phyloP scores from a whole-genome alignment of 2,113 vertebrate species.

The Hippotragus niger region DNA sequence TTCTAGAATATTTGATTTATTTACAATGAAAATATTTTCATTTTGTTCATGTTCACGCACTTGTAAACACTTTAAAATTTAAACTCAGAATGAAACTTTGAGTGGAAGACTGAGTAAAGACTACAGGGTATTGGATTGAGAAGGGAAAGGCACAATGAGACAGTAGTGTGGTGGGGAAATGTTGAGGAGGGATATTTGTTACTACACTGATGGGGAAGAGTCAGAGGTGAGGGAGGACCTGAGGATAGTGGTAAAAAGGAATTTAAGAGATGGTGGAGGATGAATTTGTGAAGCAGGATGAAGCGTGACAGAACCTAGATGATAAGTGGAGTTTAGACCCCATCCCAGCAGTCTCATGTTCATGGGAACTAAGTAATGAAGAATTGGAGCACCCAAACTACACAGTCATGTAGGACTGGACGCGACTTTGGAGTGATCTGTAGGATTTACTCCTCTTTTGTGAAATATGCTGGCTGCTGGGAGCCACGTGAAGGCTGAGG shows the following conservation, averaged over 20 bases:
- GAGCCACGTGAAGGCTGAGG: not conserved
- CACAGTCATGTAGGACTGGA: accelerated
- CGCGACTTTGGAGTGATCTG: not conserved
- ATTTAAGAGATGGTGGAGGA: not conserved
- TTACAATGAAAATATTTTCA: not conserved
- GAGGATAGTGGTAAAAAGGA: not conserved
- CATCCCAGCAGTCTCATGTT: not conserved
- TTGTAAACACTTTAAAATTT: not conserved
- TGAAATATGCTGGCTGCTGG: not conserved
- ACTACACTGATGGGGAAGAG: not conserved
- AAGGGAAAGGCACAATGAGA: not conserved
- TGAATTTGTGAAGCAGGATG: not conserved
- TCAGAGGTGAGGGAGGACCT: not conserved
- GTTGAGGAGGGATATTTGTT: not conserved
- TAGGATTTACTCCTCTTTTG: not conserved
- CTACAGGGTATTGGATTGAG: not conserved
- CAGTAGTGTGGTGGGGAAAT: not conserved
- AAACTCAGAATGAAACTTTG: not conserved
- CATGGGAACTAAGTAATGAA: not conserved
- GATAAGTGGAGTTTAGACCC: not conserved
- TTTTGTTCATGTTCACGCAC: not conserved
- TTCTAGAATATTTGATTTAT: not conserved
- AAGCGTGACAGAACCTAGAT: not conserved
- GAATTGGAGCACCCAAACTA: not conserved
- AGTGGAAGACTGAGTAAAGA: not conserved